Percentiles rank a stretch among this genome's conserved stretches.
phyloP scores from a whole-genome alignment of 2,888 invertebrate species.

The Cephalotes varians region DNA sequence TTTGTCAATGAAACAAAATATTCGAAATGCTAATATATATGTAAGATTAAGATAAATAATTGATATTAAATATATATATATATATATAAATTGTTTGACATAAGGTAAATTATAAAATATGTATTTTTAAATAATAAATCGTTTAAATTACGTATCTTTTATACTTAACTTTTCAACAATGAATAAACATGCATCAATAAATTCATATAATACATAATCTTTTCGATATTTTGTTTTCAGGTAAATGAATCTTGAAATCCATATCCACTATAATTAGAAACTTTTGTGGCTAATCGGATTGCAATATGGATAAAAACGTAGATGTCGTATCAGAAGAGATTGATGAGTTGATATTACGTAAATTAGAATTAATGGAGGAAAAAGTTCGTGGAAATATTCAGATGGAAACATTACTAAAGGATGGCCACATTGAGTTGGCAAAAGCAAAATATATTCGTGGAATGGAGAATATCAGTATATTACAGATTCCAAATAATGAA shows the following conservation, averaged over 20 bases:
- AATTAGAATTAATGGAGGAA: constrained; percentile 91
- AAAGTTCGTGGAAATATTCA: constrained; percentile 90
- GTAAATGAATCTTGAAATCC: background rate
- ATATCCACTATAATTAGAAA: background rate
- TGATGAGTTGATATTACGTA: constrained; percentile 90
- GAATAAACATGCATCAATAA: background rate
- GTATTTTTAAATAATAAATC: background rate
- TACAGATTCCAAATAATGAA: constrained; percentile 90
- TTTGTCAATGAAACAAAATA: background rate
- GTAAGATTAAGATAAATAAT: too few species aligned
- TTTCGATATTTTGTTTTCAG: background rate
- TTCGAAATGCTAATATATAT: background rate
- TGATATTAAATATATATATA: background rate
- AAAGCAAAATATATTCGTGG: constrained; percentile 94
- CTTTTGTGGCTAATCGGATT: constrained; percentile 13
- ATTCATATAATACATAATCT: background rate
- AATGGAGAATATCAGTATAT: constrained; percentile 89
- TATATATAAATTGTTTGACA: background rate
- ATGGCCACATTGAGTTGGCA: constrained; percentile 91
- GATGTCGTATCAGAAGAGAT: constrained; percentile 88
- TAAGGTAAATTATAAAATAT: background rate
- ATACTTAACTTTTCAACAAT: background rate
- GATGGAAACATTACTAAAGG: constrained; percentile 90
- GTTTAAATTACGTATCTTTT: background rate
- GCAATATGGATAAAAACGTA: constrained; percentile 74